Conservation (phyloP, 2,888 invertebrate genomes). For the Celastrina argiolus region DNA sequence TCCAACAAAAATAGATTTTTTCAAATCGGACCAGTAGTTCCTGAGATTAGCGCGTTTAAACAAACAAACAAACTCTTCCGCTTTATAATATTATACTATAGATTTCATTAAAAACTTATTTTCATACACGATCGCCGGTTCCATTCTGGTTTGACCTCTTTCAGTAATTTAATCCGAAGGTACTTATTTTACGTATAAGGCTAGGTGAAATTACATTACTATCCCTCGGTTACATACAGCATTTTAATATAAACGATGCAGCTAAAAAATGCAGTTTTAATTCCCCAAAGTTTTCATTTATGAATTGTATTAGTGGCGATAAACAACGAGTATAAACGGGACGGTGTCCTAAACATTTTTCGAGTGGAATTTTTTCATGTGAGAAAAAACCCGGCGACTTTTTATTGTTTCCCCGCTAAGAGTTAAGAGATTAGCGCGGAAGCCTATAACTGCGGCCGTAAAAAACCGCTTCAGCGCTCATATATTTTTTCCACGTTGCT, state of each 20-base stretch:
- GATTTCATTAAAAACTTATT: too few species aligned
- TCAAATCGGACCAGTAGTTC: too few species aligned
- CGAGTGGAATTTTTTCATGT: slow-evolving; percentile 35
- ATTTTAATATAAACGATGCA: background rate
- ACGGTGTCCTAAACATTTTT: slow-evolving; percentile 33
- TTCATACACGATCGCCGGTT: too few species aligned
- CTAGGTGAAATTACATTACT: too few species aligned
- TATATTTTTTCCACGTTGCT: slow-evolving; percentile 38
- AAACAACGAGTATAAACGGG: slow-evolving; percentile 28
- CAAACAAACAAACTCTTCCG: too few species aligned
- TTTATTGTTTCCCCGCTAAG: slow-evolving; percentile 52
- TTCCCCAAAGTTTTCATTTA: slow-evolving; percentile 22
- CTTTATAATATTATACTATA: too few species aligned
- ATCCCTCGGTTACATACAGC: background rate
- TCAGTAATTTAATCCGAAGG: too few species aligned
- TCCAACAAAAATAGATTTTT: too few species aligned
- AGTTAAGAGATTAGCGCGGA: slow-evolving; percentile 58
- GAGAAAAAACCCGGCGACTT: slow-evolving; percentile 36
- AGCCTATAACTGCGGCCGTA: slow-evolving; percentile 47
- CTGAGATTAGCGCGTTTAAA: too few species aligned
- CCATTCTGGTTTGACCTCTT: too few species aligned
- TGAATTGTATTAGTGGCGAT: slow-evolving; percentile 28
- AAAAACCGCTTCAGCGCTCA: slow-evolving; percentile 43
- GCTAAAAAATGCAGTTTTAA: slow-evolving; percentile 25
- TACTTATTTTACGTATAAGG: too few species aligned